These are phyloP conservation scores for Tragelaphus eurycerus DNA, from an alignment of 2,797 vertebrate species.

Conservation along the genomic window DNA sequence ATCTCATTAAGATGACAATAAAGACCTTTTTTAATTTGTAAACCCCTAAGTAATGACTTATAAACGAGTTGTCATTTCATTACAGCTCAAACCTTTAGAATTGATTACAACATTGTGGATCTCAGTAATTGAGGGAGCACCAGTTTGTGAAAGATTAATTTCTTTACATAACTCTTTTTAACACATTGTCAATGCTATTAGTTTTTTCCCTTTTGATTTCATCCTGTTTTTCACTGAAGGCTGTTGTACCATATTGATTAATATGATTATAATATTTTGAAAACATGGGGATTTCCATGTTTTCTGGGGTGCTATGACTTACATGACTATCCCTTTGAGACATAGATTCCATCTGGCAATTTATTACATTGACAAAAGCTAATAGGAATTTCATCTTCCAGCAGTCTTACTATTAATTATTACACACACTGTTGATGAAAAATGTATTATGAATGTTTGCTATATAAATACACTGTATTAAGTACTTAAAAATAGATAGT, in stretches of 20 bases:
- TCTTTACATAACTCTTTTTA: slow-evolving; percentile 64
- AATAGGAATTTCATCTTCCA: slow-evolving; percentile 11
- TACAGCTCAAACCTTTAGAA: slow-evolving; percentile 76
- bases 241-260: slow-evolving; percentile 2
- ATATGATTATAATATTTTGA: slow-evolving; percentile 28
- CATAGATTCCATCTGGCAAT: background rate
- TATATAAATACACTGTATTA: slow-evolving; percentile 1
- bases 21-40: slow-evolving; percentile 66
- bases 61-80: slow-evolving; percentile 77
- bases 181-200: slow-evolving; percentile 40
- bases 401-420: slow-evolving; percentile 21
- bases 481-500: background rate
- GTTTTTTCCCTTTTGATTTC: slow-evolving; percentile 40
- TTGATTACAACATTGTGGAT: slow-evolving; percentile 62
- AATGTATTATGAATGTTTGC: background rate
- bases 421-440: background rate
- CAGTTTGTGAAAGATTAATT: slow-evolving; percentile 75
- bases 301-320: background rate
- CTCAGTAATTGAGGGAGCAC: slow-evolving; percentile 56
- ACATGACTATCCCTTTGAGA: background rate
- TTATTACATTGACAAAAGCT: slow-evolving; percentile 38
- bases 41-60: slow-evolving; percentile 64
- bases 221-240: slow-evolving; percentile 37
- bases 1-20: slow-evolving; percentile 51
- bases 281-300: slow-evolving; percentile 11